Conservation (phyloP, 2,888 invertebrate genomes). For the Lasioglossum calceatum region DNA sequence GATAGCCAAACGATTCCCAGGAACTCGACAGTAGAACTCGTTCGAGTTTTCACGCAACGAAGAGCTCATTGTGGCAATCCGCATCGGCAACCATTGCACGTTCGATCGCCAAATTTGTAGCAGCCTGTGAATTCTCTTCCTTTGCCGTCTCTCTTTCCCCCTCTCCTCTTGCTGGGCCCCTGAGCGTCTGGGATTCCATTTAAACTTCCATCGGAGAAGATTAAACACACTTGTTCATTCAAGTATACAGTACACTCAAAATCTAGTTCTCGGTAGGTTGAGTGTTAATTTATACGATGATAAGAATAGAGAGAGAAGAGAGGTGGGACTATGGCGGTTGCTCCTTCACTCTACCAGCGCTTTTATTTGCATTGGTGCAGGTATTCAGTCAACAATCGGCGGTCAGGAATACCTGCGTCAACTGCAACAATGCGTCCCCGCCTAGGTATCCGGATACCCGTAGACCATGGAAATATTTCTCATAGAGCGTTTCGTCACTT, state of each 20-base stretch:
- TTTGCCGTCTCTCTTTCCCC: constrained; percentile 40
- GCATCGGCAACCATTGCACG: constrained; percentile 53
- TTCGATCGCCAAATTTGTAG: constrained; percentile 55
- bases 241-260: no score
- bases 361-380: constrained; percentile 56
- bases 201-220: no score
- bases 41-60: not conserved
- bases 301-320: not conserved
- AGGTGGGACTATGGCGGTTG: not conserved
- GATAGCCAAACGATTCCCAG: not conserved
- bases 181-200: not conserved
- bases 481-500: constrained; percentile 40
- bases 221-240: no score
- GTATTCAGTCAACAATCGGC: constrained; percentile 67
- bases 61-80: constrained; percentile 17
- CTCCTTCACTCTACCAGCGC: constrained; percentile 21
- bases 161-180: constrained; percentile 22
- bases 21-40: not conserved
- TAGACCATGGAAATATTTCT: constrained; percentile 53
- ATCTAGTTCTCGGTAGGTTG: no score
- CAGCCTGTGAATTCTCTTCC: constrained; percentile 55
- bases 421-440: constrained; percentile 47
- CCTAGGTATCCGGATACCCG: constrained; percentile 16
- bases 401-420: constrained; percentile 49
- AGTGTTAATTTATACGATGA: not conserved